These are phyloP conservation scores for Pegoplata infirma DNA, from an alignment of 2,888 invertebrate genomes.

Conservation along the genomic window DNA sequence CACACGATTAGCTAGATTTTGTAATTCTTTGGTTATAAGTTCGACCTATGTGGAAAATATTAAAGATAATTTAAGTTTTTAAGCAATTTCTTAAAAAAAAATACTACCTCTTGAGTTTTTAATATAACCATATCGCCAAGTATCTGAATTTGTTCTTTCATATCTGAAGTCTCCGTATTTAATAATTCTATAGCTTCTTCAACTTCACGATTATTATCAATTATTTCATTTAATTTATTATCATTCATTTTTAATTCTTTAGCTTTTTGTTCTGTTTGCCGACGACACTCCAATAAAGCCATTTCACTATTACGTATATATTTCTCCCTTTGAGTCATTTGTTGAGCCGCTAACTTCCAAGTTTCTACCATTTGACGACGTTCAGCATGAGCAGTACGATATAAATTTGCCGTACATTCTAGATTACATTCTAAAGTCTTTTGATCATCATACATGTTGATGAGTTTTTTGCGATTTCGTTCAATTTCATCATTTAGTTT, in stretches of 20 bases:
- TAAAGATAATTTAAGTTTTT: not conserved
- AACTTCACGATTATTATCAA: slow-evolving; percentile 79
- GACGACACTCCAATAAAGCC: slow-evolving; percentile 68
- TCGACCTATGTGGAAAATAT: slow-evolving; percentile 66
- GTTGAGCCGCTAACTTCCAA: slow-evolving; percentile 85
- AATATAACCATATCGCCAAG: slow-evolving; percentile 73
- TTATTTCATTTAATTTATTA: slow-evolving; percentile 79
- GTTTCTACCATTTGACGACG: slow-evolving; percentile 84
- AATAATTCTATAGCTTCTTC: slow-evolving; percentile 77
- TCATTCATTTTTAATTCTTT: slow-evolving; percentile 78
- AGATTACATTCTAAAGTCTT: slow-evolving; percentile 80
- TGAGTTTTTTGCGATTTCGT: slow-evolving; percentile 77
- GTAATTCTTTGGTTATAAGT: slow-evolving; percentile 72
- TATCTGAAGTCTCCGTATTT: slow-evolving; percentile 75
- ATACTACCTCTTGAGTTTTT: slow-evolving; percentile 78
- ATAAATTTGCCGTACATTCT: slow-evolving; percentile 79
- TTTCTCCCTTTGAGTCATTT: slow-evolving; percentile 84
- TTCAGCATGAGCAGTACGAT: slow-evolving; percentile 82
- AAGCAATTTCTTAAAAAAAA: not conserved
- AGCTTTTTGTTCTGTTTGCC: slow-evolving; percentile 73
- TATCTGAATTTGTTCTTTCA: slow-evolving; percentile 74
- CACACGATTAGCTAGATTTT: slow-evolving; percentile 72
- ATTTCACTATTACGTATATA: slow-evolving; percentile 82
- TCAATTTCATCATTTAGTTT: slow-evolving; percentile 79
- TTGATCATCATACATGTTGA: slow-evolving; percentile 79